phyloP scores from a whole-genome alignment of 2,797 vertebrate genomes.

The Sebastes umbrosus region DNA sequence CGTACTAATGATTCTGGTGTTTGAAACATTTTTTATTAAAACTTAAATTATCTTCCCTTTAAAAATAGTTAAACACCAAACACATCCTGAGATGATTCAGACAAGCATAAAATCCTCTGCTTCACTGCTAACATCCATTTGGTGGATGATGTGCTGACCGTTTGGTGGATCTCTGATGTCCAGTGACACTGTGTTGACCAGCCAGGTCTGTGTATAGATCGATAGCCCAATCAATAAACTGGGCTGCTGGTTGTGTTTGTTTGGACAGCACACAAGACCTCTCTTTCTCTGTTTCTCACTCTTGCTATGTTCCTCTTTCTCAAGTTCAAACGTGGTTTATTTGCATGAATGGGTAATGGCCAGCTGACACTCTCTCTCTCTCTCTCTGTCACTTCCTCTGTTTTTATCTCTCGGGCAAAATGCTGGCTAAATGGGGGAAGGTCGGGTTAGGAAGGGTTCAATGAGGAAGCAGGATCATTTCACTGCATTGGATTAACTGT shows the following conservation, averaged over 20 bases:
- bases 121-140: neutral
- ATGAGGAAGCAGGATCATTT: constrained; percentile 50
- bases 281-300: neutral
- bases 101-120: neutral
- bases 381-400: neutral
- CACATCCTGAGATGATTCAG: neutral
- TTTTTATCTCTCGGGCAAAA: constrained; percentile 17
- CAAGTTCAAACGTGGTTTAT: constrained; percentile 27
- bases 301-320: constrained; percentile 1
- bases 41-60: neutral
- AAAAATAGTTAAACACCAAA: neutral
- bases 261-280: constrained; percentile 13
- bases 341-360: constrained; percentile 24
- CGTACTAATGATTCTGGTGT: neutral
- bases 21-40: neutral
- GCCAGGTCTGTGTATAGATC: constrained; percentile 42
- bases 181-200: constrained; percentile 28
- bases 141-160: neutral
- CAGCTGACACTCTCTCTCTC: constrained; percentile 8
- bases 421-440: constrained; percentile 36
- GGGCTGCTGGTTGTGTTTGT: constrained; percentile 20
- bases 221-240: constrained; percentile 55
- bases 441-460: constrained; percentile 53
- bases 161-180: constrained; percentile 22
- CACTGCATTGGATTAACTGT: constrained; percentile 53